These are phyloP conservation scores for Notarius quadriscutis DNA, from an alignment of 2,113 vertebrate species.

Conservation along the genomic window DNA sequence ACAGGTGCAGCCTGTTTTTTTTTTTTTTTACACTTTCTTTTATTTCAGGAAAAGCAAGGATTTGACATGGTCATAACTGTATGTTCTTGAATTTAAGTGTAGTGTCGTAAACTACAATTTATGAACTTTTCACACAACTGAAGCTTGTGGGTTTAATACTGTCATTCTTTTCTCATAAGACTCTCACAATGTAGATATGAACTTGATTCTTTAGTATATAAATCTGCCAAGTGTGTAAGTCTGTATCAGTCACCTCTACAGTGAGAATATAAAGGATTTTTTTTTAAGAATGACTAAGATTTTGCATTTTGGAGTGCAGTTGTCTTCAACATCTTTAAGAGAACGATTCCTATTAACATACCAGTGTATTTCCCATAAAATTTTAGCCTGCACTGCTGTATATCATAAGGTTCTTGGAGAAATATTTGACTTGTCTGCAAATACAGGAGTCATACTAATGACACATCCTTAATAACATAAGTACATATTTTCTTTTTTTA, in stretches of 20 bases:
- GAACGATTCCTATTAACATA: neutral
- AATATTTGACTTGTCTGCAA: neutral
- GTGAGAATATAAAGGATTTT: neutral
- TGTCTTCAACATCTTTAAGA: neutral
- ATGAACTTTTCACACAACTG: neutral
- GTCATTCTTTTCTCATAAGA: neutral
- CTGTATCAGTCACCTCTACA: neutral
- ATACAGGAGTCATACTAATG: neutral
- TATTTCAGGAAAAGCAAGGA: neutral
- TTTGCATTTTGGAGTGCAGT: neutral
- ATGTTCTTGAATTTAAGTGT: neutral
- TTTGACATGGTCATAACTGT: neutral
- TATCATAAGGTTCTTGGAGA: neutral
- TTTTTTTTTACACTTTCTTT: neutral
- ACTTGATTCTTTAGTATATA: neutral
- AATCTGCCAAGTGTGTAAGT: neutral
- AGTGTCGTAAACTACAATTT: neutral
- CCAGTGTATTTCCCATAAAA: neutral
- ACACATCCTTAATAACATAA: neutral
- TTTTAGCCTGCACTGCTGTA: neutral
- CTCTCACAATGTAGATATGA: neutral
- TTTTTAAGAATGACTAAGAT: neutral
- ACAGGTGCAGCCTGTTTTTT: slow-evolving; percentile 31
- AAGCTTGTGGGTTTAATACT: neutral
- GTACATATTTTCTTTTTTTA: neutral